These are phyloP conservation scores for Drosophila longiperda DNA, from an alignment of 2,888 invertebrate genomes.

Conservation along the genomic window DNA sequence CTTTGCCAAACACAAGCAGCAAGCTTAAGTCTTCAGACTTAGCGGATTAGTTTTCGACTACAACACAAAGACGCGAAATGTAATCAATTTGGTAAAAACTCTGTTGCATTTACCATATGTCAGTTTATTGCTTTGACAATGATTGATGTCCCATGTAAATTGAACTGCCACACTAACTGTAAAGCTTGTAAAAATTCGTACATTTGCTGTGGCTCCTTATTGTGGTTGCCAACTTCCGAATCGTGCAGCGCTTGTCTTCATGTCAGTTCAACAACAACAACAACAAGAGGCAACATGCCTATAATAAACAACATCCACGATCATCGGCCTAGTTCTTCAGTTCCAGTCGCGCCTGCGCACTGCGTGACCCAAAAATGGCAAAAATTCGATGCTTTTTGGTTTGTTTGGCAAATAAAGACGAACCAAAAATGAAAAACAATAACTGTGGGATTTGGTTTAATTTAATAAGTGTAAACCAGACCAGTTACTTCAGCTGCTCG, in stretches of 20 bases:
- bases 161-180: slow-evolving; percentile 41
- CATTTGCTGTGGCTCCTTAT: slow-evolving; percentile 36
- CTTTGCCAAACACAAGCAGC: slow-evolving; percentile 14
- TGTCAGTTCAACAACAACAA: slow-evolving; percentile 29
- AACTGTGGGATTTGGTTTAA: slow-evolving; percentile 52
- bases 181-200: slow-evolving; percentile 19
- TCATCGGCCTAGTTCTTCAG: slow-evolving; percentile 14
- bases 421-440: slow-evolving; percentile 11
- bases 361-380: slow-evolving; percentile 63
- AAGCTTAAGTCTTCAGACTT: slow-evolving; percentile 52
- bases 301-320: slow-evolving; percentile 38
- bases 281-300: slow-evolving; percentile 6
- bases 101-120: slow-evolving; percentile 18
- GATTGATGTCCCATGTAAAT: slow-evolving; percentile 63
- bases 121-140: slow-evolving; percentile 42
- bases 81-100: slow-evolving; percentile 49
- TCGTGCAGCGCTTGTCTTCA: slow-evolving; percentile 51
- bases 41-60: slow-evolving; percentile 59
- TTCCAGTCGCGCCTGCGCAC: slow-evolving; percentile 40
- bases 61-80: slow-evolving; percentile 30
- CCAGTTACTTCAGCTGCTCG: slow-evolving; percentile 6
- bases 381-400: slow-evolving; percentile 30
- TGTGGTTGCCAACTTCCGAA: slow-evolving; percentile 39
- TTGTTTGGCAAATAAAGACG: slow-evolving; percentile 27
- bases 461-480: slow-evolving; percentile 18